Evolutionary conservation across 2,888 invertebrate genomes (phyloP).

Genomic region (Sarcophaga variegata): DNA sequence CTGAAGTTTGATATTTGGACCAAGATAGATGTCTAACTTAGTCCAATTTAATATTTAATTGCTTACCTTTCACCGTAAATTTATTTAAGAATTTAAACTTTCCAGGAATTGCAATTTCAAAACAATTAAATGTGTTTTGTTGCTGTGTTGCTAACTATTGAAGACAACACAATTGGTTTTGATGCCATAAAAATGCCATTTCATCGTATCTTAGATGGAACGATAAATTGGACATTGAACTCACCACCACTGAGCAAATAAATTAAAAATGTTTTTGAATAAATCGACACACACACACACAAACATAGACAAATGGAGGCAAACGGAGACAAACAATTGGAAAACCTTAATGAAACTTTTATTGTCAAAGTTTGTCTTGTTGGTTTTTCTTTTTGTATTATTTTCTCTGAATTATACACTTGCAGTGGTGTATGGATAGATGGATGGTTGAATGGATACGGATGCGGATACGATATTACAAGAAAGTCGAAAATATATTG

Average conservation of each 20-base stretch:
- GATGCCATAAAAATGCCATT: neutral
- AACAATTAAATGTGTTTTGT: neutral
- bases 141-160: neutral
- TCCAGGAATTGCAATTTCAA: too few relatives aligned
- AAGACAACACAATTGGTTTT: neutral
- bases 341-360: neutral
- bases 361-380: neutral
- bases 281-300: too few relatives aligned
- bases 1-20: too few relatives aligned
- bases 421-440: neutral
- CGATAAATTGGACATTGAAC: neutral
- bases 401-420: neutral
- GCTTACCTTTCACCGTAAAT: too few relatives aligned
- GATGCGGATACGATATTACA: neutral
- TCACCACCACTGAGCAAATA: neutral
- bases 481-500: neutral
- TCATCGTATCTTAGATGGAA: neutral
- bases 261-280: neutral
- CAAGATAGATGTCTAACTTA: accelerated
- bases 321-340: neutral
- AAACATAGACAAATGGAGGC: neutral
- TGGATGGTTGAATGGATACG: too few relatives aligned
- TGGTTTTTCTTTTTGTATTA: neutral
- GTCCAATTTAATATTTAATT: too few relatives aligned
- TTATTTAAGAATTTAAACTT: too few relatives aligned